A percentile compares a stretch with the other conserved stretches of the same genome.
phyloP scores from a whole-genome alignment of 2,888 invertebrate species.

The Stenodera caucasica region DNA sequence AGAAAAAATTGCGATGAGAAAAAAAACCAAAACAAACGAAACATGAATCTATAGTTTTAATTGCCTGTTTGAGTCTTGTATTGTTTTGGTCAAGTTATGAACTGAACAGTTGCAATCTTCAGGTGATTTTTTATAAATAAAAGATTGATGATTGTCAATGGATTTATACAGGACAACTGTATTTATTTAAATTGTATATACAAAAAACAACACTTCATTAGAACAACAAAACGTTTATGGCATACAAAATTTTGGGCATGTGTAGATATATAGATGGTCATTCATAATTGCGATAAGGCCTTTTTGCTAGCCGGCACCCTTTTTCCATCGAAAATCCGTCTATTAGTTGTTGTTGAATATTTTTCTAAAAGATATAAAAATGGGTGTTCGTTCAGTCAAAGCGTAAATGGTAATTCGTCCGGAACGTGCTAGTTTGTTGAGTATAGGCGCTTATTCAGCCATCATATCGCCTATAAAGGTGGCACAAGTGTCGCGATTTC shows the following conservation, averaged over 20 bases:
- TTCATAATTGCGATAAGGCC: not conserved
- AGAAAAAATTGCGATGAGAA: not conserved
- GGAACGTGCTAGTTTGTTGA: conserved; percentile 24
- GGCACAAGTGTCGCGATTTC: conserved; percentile 32
- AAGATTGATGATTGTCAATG: not conserved
- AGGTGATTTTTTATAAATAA: not conserved
- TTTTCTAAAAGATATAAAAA: too few species aligned
- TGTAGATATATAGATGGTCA: not conserved
- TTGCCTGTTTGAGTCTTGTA: conserved; percentile 1
- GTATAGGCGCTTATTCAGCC: conserved; percentile 18
- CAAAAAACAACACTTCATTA: not conserved
- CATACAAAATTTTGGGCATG: not conserved
- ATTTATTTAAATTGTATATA: not conserved
- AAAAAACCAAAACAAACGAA: not conserved
- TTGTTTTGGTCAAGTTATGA: not conserved
- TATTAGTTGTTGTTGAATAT: too few species aligned
- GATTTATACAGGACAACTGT: conserved; percentile 4
- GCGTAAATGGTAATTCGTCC: not conserved
- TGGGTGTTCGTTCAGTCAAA: not conserved
- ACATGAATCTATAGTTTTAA: conserved; percentile 3
- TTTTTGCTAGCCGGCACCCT: too few species aligned
- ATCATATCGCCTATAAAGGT: conserved; percentile 4
- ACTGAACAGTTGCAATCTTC: too few species aligned
- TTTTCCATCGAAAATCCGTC: too few species aligned
- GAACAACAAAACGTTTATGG: not conserved